These are phyloP conservation scores for Drosophila demipolita DNA, from an alignment of 2,888 invertebrate genomes.

Conservation along the genomic window DNA sequence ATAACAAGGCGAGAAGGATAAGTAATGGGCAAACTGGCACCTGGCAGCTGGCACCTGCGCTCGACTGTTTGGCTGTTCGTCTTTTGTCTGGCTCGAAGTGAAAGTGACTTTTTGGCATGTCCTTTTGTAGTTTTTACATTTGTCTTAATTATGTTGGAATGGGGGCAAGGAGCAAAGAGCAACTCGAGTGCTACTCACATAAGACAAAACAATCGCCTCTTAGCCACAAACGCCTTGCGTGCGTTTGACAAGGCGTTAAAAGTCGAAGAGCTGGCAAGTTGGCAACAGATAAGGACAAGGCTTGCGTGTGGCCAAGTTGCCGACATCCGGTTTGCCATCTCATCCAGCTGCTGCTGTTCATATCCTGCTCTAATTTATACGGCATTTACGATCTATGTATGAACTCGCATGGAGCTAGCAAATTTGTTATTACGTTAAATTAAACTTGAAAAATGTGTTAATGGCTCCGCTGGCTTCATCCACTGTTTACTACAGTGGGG, in stretches of 20 bases:
- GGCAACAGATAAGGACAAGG: conserved; percentile 30
- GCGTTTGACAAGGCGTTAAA: conserved; percentile 12
- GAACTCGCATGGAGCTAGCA: conserved; percentile 27
- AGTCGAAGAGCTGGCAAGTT: conserved; percentile 18
- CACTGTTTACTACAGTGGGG: conserved; percentile 5
- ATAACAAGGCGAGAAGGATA: conserved; percentile 45
- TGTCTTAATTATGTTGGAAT: conserved; percentile 68
- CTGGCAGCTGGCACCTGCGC: conserved; percentile 25
- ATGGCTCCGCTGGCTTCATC: conserved; percentile 46
- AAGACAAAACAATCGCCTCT: conserved; percentile 12
- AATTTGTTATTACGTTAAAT: conserved; percentile 75
- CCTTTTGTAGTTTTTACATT: conserved; percentile 71
- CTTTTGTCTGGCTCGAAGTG: conserved; percentile 51
- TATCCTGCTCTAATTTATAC: conserved; percentile 72
- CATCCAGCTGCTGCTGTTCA: conserved; percentile 54
- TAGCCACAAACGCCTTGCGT: background rate
- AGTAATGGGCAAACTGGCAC: conserved; percentile 26
- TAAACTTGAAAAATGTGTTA: conserved; percentile 80
- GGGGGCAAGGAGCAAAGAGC: conserved; percentile 10
- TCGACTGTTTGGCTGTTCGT: conserved; percentile 7
- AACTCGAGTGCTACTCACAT: conserved; percentile 43
- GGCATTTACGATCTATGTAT: conserved; percentile 21
- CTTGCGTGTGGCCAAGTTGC: conserved; percentile 24
- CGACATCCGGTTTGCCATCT: conserved; percentile 14
- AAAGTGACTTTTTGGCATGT: conserved; percentile 55